A percentile compares a stretch with the other conserved stretches of the same genome.
Evolutionary conservation across 2,888 invertebrate species (phyloP).

Genomic region (Petrophora chlorosata): DNA sequence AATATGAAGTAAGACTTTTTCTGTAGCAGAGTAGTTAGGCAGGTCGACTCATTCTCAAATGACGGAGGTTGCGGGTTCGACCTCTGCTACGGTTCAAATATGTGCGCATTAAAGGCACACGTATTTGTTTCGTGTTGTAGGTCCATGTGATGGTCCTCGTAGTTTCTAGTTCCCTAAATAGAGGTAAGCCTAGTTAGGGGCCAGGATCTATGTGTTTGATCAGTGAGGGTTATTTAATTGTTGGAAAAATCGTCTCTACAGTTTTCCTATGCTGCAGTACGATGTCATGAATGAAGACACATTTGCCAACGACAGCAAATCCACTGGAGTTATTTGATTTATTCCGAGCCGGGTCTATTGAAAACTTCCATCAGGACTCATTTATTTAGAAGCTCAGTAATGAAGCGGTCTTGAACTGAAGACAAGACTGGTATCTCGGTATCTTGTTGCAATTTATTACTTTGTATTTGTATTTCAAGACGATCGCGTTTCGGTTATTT

Average conservation of each 20-base stretch:
- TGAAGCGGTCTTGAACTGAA: constrained; percentile 51
- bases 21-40: too few species aligned
- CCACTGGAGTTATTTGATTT: constrained; percentile 76
- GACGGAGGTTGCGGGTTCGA: too few species aligned
- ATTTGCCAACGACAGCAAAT: constrained; percentile 78
- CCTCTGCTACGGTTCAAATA: too few species aligned
- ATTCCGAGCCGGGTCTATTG: constrained; percentile 70
- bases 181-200: too few species aligned
- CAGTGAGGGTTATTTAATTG: too few species aligned
- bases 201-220: too few species aligned
- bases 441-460: constrained; percentile 46
- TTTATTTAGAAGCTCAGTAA: constrained; percentile 62
- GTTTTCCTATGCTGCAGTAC: constrained; percentile 48
- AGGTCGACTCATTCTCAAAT: too few species aligned
- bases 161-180: too few species aligned
- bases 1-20: too few species aligned
- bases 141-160: too few species aligned
- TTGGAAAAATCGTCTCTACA: constrained; percentile 48
- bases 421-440: constrained; percentile 43
- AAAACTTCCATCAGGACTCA: constrained; percentile 65
- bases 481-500: constrained; percentile 6
- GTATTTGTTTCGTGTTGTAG: too few species aligned
- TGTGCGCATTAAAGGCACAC: too few species aligned
- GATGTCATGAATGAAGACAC: constrained; percentile 80
- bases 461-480: constrained; percentile 29